Base-by-base conservation (phyloP, 2,888 invertebrate genomes). In the Eristalis arbustorum region DNA sequence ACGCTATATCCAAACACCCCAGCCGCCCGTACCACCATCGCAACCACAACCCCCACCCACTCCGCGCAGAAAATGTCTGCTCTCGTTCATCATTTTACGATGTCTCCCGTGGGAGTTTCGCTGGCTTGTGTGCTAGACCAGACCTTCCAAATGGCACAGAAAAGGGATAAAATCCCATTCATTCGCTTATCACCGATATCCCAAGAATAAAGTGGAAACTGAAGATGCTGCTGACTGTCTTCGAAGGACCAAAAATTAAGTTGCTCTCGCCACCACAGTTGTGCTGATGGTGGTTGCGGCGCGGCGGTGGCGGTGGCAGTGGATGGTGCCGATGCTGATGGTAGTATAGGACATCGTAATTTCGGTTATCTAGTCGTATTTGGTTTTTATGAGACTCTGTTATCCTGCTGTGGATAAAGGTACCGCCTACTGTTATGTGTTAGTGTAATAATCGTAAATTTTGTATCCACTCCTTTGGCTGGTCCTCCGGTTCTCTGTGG, bases 391-490 rank as follows among this genome's bases (percentile, higher is more conserved):
- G 87, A 72, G 69, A 77, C 61, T 59, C 40, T 56, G 14, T n/a
- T 14, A 59, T 56, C 34, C 25, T 75, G 59, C 71, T 78, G 67
- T 64, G 56, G 71, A 68, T n/a, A 40, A 31, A 66, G 56, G 68
- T 73, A 84, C 80, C 82, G 68, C 61, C 66, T 64, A 34, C 72
- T 67, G 56, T 59, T 63, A 68, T 80, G 81, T 81, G 74, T 57
- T 74, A 73, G 85, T 74, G 76, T 83, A 87, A 87, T 87, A 87
- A 87, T 79, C 87, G 87, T 87, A 87, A 87, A 87, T 88, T 87
- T 84, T 78, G 84, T 80, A 83, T 79, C 87, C 75, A 80, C 79
- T 88, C 87, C 76, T 83, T 79, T 69, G 68, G 75, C 62, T 75
- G 42, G 81, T 78, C 67, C 76, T 80, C 71, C 76, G 8, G 74